phyloP scores from a whole-genome alignment of 2,113 vertebrate genomes.

The Macaca fascicularis region T2T-MFA8v1.1 NC_088392.1:48796501-48797000 shows the following conservation, averaged over 20 bases:
- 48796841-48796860: neutral
- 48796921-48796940: neutral
- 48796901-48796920: neutral
- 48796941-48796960: neutral
- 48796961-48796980: neutral
- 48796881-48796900: neutral
- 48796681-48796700: neutral
- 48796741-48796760: neutral
- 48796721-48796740: neutral
- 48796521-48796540: conserved; percentile 15
- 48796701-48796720: neutral
- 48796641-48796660: neutral
- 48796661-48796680: neutral
- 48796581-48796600: neutral
- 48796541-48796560: conserved; percentile 32
- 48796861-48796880: neutral
- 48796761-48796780: neutral
- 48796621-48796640: neutral
- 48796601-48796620: neutral
- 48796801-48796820: neutral
- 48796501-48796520: conserved; percentile 51
- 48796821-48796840: neutral
- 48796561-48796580: conserved; percentile 8
- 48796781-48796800: neutral
- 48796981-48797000: neutral